Conservation (phyloP, 2,113 vertebrate species). For the Numenius arquata region DNA sequence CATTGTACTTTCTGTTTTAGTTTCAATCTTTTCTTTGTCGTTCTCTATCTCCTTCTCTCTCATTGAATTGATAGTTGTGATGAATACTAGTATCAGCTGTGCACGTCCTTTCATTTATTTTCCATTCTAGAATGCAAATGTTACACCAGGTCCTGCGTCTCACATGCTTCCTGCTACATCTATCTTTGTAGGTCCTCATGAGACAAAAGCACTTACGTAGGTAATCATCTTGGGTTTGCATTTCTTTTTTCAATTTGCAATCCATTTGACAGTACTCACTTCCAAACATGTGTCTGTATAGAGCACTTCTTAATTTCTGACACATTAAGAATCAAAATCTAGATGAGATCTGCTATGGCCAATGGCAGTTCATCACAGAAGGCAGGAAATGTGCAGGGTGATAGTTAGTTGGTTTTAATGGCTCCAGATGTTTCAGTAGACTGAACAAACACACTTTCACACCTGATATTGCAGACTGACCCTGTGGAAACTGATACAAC, state of each 20-base stretch:
- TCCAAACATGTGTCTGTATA: neutral
- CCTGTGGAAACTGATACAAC: neutral
- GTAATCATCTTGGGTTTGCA: neutral
- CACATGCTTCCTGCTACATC: neutral
- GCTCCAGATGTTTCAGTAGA: neutral
- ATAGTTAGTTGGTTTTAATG: neutral
- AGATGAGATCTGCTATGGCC: neutral
- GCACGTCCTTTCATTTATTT: neutral
- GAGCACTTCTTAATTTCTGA: neutral
- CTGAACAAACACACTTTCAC: neutral
- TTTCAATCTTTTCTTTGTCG: neutral
- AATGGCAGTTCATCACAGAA: neutral
- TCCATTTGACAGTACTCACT: neutral
- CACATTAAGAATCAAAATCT: neutral
- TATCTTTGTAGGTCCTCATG: neutral
- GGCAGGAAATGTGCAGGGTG: neutral
- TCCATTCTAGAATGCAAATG: neutral
- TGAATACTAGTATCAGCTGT: neutral
- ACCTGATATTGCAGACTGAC: neutral
- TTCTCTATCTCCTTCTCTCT: neutral
- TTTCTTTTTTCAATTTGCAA: neutral
- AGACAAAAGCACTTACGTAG: neutral
- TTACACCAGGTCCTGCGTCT: neutral
- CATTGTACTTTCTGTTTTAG: neutral
- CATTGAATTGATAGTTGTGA: neutral